These are phyloP conservation scores for Reticulitermes lucifugus DNA, from an alignment of 2,888 invertebrate genomes.

Conservation along the genomic window DNA sequence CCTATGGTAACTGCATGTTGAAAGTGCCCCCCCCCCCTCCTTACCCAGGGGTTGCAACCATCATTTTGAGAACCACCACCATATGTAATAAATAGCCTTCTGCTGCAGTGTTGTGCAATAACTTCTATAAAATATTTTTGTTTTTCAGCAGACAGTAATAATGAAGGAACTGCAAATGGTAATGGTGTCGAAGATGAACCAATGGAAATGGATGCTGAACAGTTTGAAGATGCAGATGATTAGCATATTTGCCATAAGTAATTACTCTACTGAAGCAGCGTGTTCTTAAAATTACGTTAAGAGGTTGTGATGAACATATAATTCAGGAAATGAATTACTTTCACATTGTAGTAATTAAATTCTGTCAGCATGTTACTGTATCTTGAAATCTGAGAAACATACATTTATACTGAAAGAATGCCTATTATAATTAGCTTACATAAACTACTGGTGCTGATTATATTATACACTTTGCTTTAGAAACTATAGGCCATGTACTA, in stretches of 20 bases:
- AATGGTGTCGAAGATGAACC: slow-evolving; percentile 61
- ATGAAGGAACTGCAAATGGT: slow-evolving; percentile 40
- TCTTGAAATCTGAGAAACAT: background rate
- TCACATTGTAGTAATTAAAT: background rate
- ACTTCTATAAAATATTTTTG: background rate
- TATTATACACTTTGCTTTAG: too few species aligned
- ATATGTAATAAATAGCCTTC: slow-evolving; percentile 7
- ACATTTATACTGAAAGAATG: background rate
- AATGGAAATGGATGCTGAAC: slow-evolving; percentile 65
- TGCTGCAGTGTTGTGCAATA: background rate
- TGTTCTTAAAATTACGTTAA: background rate
- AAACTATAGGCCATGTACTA: too few species aligned
- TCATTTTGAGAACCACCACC: too few species aligned
- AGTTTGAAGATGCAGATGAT: slow-evolving; percentile 70
- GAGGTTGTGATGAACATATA: background rate
- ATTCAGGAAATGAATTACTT: background rate
- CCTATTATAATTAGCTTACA: too few species aligned
- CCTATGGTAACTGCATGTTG: too few species aligned
- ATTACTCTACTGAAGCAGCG: background rate
- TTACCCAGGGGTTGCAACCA: too few species aligned
- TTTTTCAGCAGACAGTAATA: background rate
- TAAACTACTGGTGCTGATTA: too few species aligned
- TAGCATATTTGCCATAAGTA: background rate
- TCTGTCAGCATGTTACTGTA: background rate
- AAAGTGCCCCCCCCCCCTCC: too few species aligned